Conservation (phyloP, 2,113 vertebrate genomes). For the Nasalis larvatus region DNA sequence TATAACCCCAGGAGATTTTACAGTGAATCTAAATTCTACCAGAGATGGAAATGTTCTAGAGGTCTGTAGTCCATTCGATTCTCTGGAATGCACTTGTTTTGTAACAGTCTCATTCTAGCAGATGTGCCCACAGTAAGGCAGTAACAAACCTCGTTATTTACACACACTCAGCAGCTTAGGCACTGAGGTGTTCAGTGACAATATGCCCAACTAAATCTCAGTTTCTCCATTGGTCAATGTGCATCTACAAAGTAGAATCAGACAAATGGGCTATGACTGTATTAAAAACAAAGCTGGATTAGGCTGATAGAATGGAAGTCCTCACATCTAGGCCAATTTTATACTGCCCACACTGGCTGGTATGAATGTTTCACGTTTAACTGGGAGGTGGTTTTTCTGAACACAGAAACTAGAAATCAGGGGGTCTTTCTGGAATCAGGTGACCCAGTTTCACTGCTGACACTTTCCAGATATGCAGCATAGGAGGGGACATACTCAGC, state of each 20-base stretch:
- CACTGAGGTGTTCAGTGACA: not conserved
- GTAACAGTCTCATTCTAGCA: not conserved
- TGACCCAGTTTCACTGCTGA: not conserved
- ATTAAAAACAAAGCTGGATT: not conserved
- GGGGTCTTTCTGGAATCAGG: not conserved
- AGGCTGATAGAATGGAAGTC: not conserved
- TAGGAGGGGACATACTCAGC: not conserved
- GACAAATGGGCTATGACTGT: not conserved
- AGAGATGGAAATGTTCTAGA: not conserved
- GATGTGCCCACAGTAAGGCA: not conserved
- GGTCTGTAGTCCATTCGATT: not conserved
- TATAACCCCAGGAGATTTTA: not conserved
- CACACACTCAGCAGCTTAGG: not conserved
- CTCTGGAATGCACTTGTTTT: not conserved
- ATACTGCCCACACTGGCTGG: no score
- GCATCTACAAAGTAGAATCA: not conserved
- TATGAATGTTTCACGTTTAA: not conserved
- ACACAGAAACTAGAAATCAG: not conserved
- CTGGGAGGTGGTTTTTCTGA: not conserved
- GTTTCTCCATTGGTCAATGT: conserved; percentile 11
- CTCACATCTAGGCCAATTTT: not conserved
- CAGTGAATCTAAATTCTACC: not conserved
- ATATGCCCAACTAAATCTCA: not conserved
- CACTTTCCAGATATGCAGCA: not conserved
- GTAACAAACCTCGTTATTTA: not conserved